phyloP scores from a whole-genome alignment of 2,797 vertebrate genomes.

The Miichthys miiuy region DNA sequence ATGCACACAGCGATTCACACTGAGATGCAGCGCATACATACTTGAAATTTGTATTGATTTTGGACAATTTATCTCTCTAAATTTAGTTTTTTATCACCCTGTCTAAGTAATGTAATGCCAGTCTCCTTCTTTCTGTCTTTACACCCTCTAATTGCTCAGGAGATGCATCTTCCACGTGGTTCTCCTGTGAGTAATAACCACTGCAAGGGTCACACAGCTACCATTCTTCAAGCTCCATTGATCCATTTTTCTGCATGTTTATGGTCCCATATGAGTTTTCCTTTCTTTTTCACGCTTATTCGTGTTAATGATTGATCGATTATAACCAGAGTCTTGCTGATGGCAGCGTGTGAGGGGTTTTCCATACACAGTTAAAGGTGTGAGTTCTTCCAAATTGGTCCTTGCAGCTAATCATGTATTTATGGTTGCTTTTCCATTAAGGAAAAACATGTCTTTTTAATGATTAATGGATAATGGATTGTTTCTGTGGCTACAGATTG shows the following conservation, averaged over 20 bases:
- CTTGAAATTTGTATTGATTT: conserved; percentile 3
- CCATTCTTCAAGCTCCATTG: neutral
- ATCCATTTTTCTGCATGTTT: conserved; percentile 20
- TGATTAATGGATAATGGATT: conserved; percentile 14
- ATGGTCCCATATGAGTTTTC: conserved; percentile 7
- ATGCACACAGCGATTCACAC: neutral
- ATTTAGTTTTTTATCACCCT: neutral
- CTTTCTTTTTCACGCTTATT: conserved; percentile 18
- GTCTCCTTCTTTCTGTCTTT: neutral
- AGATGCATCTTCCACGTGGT: neutral
- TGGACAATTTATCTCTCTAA: neutral
- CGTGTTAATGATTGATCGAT: conserved; percentile 5
- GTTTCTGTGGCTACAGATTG: neutral
- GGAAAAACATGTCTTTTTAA: neutral
- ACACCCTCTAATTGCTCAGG: conserved; percentile 20
- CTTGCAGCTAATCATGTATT: neutral
- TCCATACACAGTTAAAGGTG: neutral
- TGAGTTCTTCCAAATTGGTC: neutral
- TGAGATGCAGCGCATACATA: no score
- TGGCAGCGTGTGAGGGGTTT: neutral
- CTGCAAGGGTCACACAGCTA: conserved; percentile 12
- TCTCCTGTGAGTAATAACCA: conserved; percentile 20
- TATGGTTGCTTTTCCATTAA: neutral
- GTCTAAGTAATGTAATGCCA: neutral
- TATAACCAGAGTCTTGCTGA: neutral